A percentile compares a stretch with the other conserved stretches of the same genome.
Conservation (phyloP, 2,113 vertebrate species). For the Pongo abelii region DNA sequence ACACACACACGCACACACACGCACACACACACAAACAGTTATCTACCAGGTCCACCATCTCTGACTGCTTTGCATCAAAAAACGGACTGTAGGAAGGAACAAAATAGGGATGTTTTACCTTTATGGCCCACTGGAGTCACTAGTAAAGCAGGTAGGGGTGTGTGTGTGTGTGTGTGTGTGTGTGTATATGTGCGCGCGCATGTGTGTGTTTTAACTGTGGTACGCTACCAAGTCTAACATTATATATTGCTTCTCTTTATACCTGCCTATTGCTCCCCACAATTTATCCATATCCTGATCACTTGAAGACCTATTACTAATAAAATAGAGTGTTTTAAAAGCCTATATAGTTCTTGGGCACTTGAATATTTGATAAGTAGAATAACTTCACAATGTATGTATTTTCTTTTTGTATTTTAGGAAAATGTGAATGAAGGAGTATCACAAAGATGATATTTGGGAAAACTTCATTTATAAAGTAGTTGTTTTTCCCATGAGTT, state of each 20-base stretch:
- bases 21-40: no score
- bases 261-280: neutral
- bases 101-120: neutral
- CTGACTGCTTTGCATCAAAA: neutral
- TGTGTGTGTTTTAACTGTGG: no score
- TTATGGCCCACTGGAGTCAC: neutral
- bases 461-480: neutral
- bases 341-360: constrained; percentile 25
- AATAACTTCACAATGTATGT: neutral
- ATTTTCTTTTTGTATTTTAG: neutral
- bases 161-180: no score
- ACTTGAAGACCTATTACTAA: constrained; percentile 1
- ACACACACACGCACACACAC: no score
- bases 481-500: neutral
- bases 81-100: neutral
- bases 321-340: constrained; percentile 31
- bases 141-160: neutral
- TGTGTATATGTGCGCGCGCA: accelerated
- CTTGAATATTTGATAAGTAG: constrained; percentile 1
- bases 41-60: neutral
- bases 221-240: no score
- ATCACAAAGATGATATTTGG: constrained; percentile 6
- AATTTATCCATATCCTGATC: neutral
- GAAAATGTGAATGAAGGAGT: constrained; percentile 3
- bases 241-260: neutral